Evolutionary conservation across 2,113 vertebrate genomes (phyloP), one percentile per base, ranked within the genome.

Genomic region (Nesoenas mayeri): DNA sequence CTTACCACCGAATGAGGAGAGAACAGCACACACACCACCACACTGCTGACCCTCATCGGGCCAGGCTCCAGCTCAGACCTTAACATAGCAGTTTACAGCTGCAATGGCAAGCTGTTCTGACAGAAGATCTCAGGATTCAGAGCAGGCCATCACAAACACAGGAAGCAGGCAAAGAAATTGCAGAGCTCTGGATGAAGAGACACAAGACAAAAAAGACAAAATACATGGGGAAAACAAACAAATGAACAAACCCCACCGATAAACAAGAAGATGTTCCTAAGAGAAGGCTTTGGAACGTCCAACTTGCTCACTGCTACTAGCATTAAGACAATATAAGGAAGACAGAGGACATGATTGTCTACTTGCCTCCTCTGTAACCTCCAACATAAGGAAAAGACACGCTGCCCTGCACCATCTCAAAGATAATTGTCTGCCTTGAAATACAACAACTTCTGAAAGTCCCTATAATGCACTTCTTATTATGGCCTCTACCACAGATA

Each of bases 301-400:
- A 56, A 2, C 10, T 51, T 79, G 25, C 21, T 67, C 22, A 26
- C 6, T 1, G 1, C 12, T 75, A 2, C 16, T 38, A 56, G 14
- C n/a, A 29, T 36, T 15, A 29, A 85, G 79, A 60, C 14, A 57
- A 16, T 0, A 5, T 10, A 44, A 56, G 18, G 34, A 77, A 53
- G 31, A 75, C 6, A 58, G 28, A 89, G 7, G 9, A 42, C 16
- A 40, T 0, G 0, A 12, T 28, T 51, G 15, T 9, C 24, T 66
- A 16, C 19, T 48, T 71, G 66, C 13, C 44, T 56, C 26, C 40
- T 70, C 38, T 44, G 3, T 8, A 21, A 65, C 15, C 20, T 57
- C 42, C 32, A 57, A 11, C 12, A 12, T 9, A 44, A 38, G n/a
- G 15, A 38, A 36, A 75, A 58, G 15, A 40, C 10, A 38, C 1